Conservation (phyloP, 64 coral and sea anemone species). For the Orbicella faveolata region DNA sequence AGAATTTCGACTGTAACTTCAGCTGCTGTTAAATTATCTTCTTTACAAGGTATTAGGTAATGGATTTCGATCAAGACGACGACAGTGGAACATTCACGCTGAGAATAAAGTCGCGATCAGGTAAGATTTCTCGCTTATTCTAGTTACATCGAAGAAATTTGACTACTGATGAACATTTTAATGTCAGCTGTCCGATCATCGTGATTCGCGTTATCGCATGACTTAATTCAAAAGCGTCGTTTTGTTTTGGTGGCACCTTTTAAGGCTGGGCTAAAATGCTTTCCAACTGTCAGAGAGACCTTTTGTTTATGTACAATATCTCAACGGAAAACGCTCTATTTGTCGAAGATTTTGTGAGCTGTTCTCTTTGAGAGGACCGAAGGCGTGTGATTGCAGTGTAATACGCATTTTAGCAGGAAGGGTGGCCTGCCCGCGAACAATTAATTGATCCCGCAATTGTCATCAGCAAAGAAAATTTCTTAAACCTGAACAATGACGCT, state of each 20-base stretch:
- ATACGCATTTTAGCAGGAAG: not conserved
- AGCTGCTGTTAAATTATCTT: conserved; percentile 3
- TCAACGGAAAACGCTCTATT: not conserved
- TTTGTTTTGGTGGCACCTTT: conserved; percentile 26
- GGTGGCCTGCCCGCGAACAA: not conserved
- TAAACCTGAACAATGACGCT: not conserved
- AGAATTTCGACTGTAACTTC: not conserved
- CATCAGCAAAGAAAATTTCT: conserved; percentile 23
- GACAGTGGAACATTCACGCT: conserved; percentile 71
- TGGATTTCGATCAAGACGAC: conserved; percentile 45
- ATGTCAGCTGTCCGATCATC: conserved; percentile 15
- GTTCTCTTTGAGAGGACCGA: not conserved
- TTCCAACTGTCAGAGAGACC: not conserved
- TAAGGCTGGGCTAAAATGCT: not conserved
- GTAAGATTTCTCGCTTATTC: conserved; percentile 23
- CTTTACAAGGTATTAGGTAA: conserved; percentile 1
- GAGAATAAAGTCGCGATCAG: conserved; percentile 57
- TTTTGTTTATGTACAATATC: conserved; percentile 21
- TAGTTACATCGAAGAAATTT: not conserved
- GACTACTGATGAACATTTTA: not conserved
- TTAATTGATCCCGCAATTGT: conserved; percentile 22
- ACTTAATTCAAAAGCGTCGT: conserved; percentile 23
- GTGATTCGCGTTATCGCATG: conserved; percentile 20
- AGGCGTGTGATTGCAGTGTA: not conserved
- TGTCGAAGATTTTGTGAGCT: not conserved